A percentile compares a stretch with the other conserved stretches of the same genome.
These are phyloP conservation scores for Triplophysa bombifrons DNA, from an alignment of 2,797 vertebrate species.

Conservation along the genomic window DNA sequence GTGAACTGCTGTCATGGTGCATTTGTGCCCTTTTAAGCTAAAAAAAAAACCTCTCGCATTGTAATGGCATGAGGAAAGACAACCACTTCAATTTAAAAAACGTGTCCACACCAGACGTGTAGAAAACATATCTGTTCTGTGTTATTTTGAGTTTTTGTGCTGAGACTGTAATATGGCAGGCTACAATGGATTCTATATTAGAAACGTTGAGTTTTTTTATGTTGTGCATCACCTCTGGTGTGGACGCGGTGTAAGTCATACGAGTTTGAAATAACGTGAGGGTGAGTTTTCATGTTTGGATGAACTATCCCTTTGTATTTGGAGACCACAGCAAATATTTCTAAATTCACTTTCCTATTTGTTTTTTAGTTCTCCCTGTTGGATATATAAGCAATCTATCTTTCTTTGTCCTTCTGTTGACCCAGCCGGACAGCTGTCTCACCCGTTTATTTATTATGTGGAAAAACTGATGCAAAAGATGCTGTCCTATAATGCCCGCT, in stretches of 20 bases:
- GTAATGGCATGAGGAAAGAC: not conserved
- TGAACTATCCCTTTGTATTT: not conserved
- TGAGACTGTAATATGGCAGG: too few relatives aligned
- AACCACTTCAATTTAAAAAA: not conserved
- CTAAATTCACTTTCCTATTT: constrained; percentile 7
- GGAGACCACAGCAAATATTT: not conserved
- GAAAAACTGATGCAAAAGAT: constrained; percentile 20
- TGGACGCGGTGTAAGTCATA: not conserved
- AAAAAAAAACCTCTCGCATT: not conserved
- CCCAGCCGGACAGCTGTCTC: constrained; percentile 5
- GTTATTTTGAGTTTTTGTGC: too few relatives aligned
- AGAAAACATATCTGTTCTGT: too few relatives aligned
- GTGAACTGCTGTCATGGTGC: not conserved
- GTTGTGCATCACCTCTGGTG: too few relatives aligned
- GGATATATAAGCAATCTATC: constrained; percentile 34
- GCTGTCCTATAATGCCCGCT: constrained; percentile 4
- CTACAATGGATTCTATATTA: too few relatives aligned
- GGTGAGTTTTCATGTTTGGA: not conserved
- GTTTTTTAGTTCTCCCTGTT: not conserved
- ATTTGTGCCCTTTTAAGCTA: not conserved
- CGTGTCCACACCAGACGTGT: too few relatives aligned
- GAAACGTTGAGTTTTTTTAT: too few relatives aligned
- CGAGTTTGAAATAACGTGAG: not conserved
- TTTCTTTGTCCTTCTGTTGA: constrained; percentile 20
- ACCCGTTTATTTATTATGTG: constrained; percentile 2